Percentiles rank a stretch among this genome's conserved stretches.
Conservation (phyloP, 1,140 invertebrate species). For the Trichonephila clavata region DNA sequence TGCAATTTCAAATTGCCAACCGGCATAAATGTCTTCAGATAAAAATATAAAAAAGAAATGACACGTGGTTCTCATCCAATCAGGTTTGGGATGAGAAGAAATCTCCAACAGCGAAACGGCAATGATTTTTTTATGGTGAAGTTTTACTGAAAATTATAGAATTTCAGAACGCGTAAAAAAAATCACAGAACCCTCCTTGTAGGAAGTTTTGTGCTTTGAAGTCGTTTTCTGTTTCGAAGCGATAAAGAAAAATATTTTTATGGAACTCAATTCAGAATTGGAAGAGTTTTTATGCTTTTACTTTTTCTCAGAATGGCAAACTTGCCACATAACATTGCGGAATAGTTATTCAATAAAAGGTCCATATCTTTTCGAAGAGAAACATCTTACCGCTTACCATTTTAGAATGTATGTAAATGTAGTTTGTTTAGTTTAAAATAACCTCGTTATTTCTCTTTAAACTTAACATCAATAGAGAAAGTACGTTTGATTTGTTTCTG, state of each 20-base stretch:
- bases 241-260: too few species aligned
- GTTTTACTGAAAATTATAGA: neutral
- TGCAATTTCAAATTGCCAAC: neutral
- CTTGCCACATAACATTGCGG: neutral
- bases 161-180: neutral
- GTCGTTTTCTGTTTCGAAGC: neutral
- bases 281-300: neutral
- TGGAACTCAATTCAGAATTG: neutral
- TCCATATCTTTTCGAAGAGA: neutral
- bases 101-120: slow-evolving; percentile 16
- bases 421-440: too few species aligned
- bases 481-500: too few species aligned
- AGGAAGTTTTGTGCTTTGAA: neutral
- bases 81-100: neutral
- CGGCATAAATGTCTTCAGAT: neutral
- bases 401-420: too few species aligned
- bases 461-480: too few species aligned
- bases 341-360: neutral
- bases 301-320: neutral
- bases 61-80: neutral
- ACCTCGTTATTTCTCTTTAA: too few species aligned
- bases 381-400: too few species aligned
- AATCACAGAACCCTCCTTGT: neutral
- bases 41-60: neutral
- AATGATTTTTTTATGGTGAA: slow-evolving; percentile 23